Evolutionary conservation across 2,888 invertebrate genomes (phyloP), one percentile per base, ranked within the genome.

Genomic region (Agrenia bidenticulata): DNA sequence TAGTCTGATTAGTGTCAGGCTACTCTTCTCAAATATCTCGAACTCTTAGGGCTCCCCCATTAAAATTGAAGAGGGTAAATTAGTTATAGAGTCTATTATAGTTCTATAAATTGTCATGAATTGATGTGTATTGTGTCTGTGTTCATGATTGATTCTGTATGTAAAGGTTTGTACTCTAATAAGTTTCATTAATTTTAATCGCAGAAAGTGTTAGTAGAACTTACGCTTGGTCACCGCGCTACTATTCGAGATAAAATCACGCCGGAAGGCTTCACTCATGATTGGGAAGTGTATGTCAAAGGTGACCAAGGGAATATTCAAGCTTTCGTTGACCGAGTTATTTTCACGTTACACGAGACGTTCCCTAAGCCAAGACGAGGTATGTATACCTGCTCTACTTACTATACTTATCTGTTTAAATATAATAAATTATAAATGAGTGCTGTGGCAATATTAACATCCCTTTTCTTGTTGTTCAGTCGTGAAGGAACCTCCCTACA

Each of bases 241-340:
- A 86, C 87, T 69, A 80, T 93, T 76, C 87, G 90, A 78, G 86
- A 87, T 61, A 90, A 90, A 79, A 86, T 87, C 77, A 92, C 94
- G 15, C 86, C 87, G 23, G 92, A 94, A 80, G 95, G 94, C 54
- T 95, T 92, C 80, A 97, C 96, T 76, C 97, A 97, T 82, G 96
- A 97, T 80, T 97, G 97, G 97, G 92, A 92, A 81, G 88, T 97
- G 61, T 96, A 90, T 82, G 92, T 97, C 23, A 86, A 90, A 78
- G 95, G 95, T 61, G 92, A 94, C 78, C 89, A 89, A 76, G 87
- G 89, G 73, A 90, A 91, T 78, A 92, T 97, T 77, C 88, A 90
- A 78, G 86, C 90, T 79, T 97, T 92, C 84, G 88, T 96, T 63
- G 95, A 96, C 68, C 94, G 92, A 85, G 83, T 85, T 57, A 90